A percentile compares a stretch with the other conserved stretches of the same genome.
phyloP scores from a whole-genome alignment of 2,797 vertebrate species.

The Danio kyathit region DNA sequence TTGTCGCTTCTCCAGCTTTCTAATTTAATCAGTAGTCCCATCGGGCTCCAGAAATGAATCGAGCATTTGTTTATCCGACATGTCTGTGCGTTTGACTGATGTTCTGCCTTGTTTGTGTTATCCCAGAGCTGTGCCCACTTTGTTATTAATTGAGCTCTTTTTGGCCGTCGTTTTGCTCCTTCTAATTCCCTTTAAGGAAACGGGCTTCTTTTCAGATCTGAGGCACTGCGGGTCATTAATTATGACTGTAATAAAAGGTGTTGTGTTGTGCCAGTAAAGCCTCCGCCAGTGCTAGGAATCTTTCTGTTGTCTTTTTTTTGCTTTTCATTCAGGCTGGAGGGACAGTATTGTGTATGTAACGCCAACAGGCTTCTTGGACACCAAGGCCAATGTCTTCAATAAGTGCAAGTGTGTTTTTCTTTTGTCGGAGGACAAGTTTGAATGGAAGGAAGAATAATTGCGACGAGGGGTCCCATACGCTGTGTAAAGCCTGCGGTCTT shows the following conservation, averaged over 20 bases:
- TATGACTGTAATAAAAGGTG: conserved; percentile 66
- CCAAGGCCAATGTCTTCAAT: conserved; percentile 37
- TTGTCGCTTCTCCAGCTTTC: conserved; percentile 72
- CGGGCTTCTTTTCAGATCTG: conserved; percentile 58
- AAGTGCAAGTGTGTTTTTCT: conserved; percentile 24
- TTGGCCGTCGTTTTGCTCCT: conserved; percentile 57
- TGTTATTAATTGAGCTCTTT: conserved; percentile 63
- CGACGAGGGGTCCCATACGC: conserved; percentile 45
- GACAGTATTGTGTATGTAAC: conserved; percentile 44
- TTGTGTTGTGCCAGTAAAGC: conserved; percentile 63
- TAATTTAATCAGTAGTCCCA: conserved; percentile 83
- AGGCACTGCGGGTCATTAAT: conserved; percentile 65
- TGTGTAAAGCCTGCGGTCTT: conserved; percentile 35
- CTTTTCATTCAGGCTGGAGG: conserved; percentile 53
- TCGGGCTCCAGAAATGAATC: conserved; percentile 76
- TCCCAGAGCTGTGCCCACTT: conserved; percentile 64
- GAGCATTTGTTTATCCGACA: conserved; percentile 79
- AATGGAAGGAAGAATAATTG: conserved; percentile 44
- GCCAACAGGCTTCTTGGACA: conserved; percentile 50
- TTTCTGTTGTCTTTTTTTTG: conserved; percentile 40
- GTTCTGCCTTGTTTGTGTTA: conserved; percentile 84
- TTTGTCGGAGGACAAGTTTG: conserved; percentile 37
- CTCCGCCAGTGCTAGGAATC: conserved; percentile 54
- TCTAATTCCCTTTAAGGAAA: conserved; percentile 66
- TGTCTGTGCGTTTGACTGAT: conserved; percentile 80